Conservation (phyloP, 1,140 invertebrate species). For the Sinella curviseta region DNA sequence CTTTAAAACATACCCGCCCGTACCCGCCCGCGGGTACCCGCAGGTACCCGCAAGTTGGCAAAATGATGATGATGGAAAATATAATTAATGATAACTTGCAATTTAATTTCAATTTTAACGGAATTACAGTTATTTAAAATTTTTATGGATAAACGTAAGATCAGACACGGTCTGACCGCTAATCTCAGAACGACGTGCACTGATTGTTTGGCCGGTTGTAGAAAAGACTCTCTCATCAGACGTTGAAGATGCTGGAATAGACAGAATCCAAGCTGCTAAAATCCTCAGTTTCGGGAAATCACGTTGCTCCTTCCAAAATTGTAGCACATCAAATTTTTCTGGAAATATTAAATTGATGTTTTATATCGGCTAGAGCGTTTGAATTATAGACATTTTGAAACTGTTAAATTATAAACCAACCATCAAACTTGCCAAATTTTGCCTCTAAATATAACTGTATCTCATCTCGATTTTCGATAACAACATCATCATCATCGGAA, state of each 20-base stretch:
- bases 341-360: neutral
- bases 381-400: neutral
- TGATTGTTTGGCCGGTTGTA: constrained; percentile 5
- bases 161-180: constrained; percentile 3
- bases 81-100: neutral
- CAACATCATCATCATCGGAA: neutral
- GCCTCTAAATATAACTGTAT: neutral
- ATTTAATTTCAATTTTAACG: neutral
- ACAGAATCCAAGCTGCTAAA: constrained; percentile 8
- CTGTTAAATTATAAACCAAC: neutral
- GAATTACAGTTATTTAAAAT: neutral
- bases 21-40: no score
- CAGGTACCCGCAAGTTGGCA: no score
- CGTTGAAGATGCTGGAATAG: constrained; percentile 16
- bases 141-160: constrained; percentile 21
- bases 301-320: neutral
- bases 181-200: neutral
- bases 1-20: no score
- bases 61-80: no score
- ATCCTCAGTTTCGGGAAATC: neutral
- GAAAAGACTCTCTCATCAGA: constrained; percentile 33
- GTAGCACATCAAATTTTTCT: neutral
- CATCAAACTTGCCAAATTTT: neutral
- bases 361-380: neutral
- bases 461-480: neutral